phyloP scores from a whole-genome alignment of 2,113 vertebrate species.

The Bombycilla garrulus region DNA sequence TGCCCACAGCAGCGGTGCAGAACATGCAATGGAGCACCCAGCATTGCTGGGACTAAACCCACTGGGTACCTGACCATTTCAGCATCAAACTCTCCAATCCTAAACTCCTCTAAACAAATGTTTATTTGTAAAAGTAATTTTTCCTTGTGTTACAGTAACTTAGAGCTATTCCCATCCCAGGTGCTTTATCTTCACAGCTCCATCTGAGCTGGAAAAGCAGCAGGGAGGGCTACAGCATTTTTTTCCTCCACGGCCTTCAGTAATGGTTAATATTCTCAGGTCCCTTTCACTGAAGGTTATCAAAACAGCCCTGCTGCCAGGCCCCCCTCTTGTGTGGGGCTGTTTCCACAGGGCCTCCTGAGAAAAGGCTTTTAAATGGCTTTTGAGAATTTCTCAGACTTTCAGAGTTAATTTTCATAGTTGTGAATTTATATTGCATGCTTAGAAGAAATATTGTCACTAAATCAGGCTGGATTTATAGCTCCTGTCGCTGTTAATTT shows the following conservation, averaged over 20 bases:
- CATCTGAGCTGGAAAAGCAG: not conserved
- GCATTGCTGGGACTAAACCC: not conserved
- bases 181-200: not conserved
- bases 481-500: not conserved
- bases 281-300: not conserved
- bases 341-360: not conserved
- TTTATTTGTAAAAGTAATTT: not conserved
- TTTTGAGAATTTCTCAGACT: constrained; percentile 17
- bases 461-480: constrained; percentile 19
- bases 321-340: not conserved
- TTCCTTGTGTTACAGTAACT: not conserved
- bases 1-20: fast-evolving
- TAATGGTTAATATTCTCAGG: not conserved
- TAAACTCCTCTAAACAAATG: not conserved
- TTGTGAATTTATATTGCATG: not conserved
- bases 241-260: not conserved
- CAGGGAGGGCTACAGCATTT: not conserved
- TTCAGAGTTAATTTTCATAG: not conserved
- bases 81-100: not conserved
- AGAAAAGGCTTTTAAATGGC: not conserved
- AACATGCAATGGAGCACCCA: not conserved
- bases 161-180: not conserved
- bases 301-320: not conserved
- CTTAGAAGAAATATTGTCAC: not conserved
- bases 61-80: not conserved